Percentiles rank a stretch among this genome's conserved stretches.
phyloP scores from a whole-genome alignment of 2,113 vertebrate genomes.

The Callocephalon fimbriatum region DNA sequence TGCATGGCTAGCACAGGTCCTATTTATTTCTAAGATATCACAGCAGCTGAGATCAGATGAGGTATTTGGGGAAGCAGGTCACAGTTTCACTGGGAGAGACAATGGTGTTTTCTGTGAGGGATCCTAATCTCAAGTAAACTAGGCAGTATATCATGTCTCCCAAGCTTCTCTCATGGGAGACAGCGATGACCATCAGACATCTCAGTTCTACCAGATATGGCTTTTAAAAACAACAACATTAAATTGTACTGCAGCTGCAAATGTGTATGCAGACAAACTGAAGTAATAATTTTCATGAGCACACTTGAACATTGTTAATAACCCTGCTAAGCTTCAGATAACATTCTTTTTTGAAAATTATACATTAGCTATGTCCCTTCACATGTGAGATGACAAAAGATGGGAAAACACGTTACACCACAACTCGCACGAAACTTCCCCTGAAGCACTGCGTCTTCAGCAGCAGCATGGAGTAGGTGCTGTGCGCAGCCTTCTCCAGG shows the following conservation, averaged over 20 bases:
- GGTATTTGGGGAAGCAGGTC: conserved; percentile 42
- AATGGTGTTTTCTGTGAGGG: not conserved
- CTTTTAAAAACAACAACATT: not conserved
- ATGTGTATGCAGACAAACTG: not conserved
- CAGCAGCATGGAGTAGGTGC: not conserved
- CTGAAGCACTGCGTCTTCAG: not conserved
- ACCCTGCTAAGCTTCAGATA: not conserved
- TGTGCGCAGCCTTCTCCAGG: not conserved
- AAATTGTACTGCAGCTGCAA: not conserved
- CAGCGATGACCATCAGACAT: not conserved
- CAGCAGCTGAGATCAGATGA: conserved; percentile 39
- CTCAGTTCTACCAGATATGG: not conserved
- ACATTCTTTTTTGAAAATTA: not conserved
- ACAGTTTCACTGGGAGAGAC: not conserved
- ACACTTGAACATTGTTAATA: not conserved
- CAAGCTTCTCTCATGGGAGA: not conserved
- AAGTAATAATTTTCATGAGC: not conserved
- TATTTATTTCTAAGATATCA: conserved; percentile 44
- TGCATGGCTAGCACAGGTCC: conserved; percentile 11
- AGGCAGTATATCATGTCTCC: not conserved
- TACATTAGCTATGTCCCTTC: not conserved
- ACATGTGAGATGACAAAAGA: not conserved
- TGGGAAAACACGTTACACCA: not conserved
- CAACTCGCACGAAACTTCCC: not conserved
- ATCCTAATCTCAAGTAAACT: not conserved